Conservation (phyloP, 2,888 invertebrate genomes). For the Loripinus fragilis region DNA sequence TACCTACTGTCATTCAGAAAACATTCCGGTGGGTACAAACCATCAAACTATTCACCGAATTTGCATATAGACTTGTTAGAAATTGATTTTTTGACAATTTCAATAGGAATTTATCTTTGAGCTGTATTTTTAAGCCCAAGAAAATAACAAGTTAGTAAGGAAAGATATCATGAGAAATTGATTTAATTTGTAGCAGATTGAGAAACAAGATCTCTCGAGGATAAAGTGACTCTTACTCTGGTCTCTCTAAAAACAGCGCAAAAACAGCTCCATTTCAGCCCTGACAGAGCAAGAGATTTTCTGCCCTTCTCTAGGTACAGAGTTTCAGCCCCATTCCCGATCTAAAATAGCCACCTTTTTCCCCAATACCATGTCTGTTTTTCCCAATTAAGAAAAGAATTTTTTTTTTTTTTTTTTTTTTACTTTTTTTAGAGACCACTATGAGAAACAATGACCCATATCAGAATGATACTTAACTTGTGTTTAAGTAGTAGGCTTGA, state of each 20-base stretch:
- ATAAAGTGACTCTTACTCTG: neutral
- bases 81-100: constrained; percentile 6
- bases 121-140: neutral
- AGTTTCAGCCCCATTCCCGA: no score
- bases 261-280: no score
- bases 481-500: no score
- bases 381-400: no score
- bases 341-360: no score
- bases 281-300: no score
- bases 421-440: no score
- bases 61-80: neutral
- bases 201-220: neutral
- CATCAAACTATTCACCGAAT: neutral
- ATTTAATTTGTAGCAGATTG: neutral
- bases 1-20: neutral
- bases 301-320: no score
- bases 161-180: neutral
- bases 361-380: no score
- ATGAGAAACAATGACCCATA: no score
- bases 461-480: no score
- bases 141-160: neutral
- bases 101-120: neutral
- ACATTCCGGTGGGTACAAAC: neutral
- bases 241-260: neutral
- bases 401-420: no score